A percentile compares a stretch with the other conserved stretches of the same genome.
These are phyloP conservation scores for Xanthia icteritia DNA, from an alignment of 2,888 invertebrate genomes.

Conservation along the genomic window DNA sequence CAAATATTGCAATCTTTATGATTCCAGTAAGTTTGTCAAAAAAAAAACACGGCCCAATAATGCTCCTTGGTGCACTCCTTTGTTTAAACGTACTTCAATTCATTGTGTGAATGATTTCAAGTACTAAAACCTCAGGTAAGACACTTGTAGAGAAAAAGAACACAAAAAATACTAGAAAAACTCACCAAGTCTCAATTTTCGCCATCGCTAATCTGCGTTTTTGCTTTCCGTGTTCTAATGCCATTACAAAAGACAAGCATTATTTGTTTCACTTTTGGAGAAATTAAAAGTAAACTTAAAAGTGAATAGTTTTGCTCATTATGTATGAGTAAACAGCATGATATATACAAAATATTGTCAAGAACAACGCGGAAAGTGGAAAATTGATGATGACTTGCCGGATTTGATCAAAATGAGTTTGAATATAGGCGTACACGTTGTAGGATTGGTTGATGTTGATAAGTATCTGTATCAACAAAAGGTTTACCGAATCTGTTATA, in stretches of 20 bases:
- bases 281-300: slow-evolving; percentile 43
- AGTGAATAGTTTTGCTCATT: slow-evolving; percentile 27
- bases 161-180: slow-evolving; percentile 47
- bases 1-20: not conserved
- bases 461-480: slow-evolving; percentile 51
- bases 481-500: slow-evolving; percentile 51
- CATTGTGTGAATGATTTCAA: not conserved
- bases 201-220: slow-evolving; percentile 15
- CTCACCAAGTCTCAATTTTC: slow-evolving; percentile 8
- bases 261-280: slow-evolving; percentile 45
- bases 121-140: not conserved
- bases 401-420: slow-evolving; percentile 20
- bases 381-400: slow-evolving; percentile 7
- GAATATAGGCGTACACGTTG: slow-evolving; percentile 35
- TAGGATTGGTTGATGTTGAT: slow-evolving; percentile 30
- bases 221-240: slow-evolving; percentile 34
- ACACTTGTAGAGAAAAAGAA: not conserved
- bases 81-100: not conserved
- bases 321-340: slow-evolving; percentile 10
- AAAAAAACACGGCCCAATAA: slow-evolving; percentile 17
- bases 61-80: slow-evolving; percentile 33
- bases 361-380: slow-evolving; percentile 11
- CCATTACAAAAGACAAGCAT: slow-evolving; percentile 20
- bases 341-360: not conserved
- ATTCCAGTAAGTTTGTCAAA: not conserved